Evolutionary conservation across 2,888 invertebrate genomes (phyloP).

Genomic region (Stenotaenia linearis): DNA sequence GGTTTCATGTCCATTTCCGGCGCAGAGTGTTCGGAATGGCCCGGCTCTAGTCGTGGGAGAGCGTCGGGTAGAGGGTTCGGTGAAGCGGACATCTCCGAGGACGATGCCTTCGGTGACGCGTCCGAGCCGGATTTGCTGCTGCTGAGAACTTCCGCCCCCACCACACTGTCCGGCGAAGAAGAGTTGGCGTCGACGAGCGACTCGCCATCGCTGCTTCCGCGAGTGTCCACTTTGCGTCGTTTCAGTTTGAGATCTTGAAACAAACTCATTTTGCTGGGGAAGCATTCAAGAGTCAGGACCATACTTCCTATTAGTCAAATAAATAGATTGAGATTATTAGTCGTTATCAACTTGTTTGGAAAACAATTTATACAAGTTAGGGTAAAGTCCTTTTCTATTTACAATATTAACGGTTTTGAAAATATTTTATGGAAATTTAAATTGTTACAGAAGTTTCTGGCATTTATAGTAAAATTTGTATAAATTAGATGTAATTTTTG

Average conservation of each 20-base stretch:
- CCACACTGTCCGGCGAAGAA: constrained; percentile 64
- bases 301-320: constrained; percentile 35
- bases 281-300: constrained; percentile 36
- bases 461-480: no score
- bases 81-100: constrained; percentile 34
- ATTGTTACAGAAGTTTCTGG: no score
- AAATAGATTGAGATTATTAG: background rate
- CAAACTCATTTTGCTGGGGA: constrained; percentile 70
- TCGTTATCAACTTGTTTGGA: background rate
- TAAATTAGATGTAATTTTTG: no score
- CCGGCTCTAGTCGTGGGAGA: background rate
- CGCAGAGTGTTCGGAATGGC: constrained; percentile 40
- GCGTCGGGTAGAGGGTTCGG: constrained; percentile 28
- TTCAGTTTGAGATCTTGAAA: constrained; percentile 97
- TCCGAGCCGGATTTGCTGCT: constrained; percentile 30
- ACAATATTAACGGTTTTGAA: background rate
- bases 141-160: constrained; percentile 32
- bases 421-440: background rate
- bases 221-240: constrained; percentile 94
- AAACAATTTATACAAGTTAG: background rate
- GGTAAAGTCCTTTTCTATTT: background rate
- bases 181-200: constrained; percentile 89
- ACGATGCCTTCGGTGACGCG: constrained; percentile 34
- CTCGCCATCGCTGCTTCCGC: constrained; percentile 94
- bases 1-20: constrained; percentile 56